A percentile compares a stretch with the other conserved stretches of the same genome.
Evolutionary conservation across 2,888 invertebrate species (phyloP).

Genomic region (Elmis aenea): DNA sequence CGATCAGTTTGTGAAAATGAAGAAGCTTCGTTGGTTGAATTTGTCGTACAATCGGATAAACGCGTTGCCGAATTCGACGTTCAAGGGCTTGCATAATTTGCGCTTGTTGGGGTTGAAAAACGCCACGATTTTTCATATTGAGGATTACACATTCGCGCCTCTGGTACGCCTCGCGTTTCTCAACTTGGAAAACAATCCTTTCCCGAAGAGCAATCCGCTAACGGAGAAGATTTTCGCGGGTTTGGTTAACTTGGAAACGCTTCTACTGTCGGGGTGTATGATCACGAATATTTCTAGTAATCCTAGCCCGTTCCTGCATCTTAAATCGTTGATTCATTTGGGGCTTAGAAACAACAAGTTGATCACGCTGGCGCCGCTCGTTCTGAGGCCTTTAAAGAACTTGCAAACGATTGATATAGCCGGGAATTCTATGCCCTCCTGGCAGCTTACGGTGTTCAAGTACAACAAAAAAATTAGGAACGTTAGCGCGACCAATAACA

Average conservation of each 20-base stretch:
- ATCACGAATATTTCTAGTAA: constrained; percentile 45
- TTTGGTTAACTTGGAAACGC: constrained; percentile 47
- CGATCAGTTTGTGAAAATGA: constrained; percentile 50
- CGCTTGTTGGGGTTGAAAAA: constrained; percentile 52
- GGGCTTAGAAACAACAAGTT: constrained; percentile 51
- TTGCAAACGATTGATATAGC: constrained; percentile 51
- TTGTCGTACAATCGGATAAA: constrained; percentile 53
- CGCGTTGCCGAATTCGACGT: constrained; percentile 50
- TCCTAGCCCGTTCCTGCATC: constrained; percentile 51
- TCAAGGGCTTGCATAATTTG: constrained; percentile 50
- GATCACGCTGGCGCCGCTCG: constrained; percentile 44
- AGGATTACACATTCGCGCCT: constrained; percentile 47
- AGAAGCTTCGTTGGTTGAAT: constrained; percentile 49
- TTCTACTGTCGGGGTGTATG: constrained; percentile 51
- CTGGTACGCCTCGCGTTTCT: constrained; percentile 48
- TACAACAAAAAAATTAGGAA: constrained; percentile 45
- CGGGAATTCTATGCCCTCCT: constrained; percentile 50
- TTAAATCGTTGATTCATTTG: constrained; percentile 50
- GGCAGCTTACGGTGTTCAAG: constrained; percentile 51
- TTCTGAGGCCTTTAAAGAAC: constrained; percentile 46
- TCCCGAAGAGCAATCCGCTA: constrained; percentile 34
- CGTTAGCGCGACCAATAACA: constrained; percentile 51
- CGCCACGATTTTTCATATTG: constrained; percentile 50
- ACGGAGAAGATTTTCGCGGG: constrained; percentile 47
- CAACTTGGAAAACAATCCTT: constrained; percentile 53